phyloP scores from a whole-genome alignment of 2,797 vertebrate genomes.

The Pristis pectinata region DNA sequence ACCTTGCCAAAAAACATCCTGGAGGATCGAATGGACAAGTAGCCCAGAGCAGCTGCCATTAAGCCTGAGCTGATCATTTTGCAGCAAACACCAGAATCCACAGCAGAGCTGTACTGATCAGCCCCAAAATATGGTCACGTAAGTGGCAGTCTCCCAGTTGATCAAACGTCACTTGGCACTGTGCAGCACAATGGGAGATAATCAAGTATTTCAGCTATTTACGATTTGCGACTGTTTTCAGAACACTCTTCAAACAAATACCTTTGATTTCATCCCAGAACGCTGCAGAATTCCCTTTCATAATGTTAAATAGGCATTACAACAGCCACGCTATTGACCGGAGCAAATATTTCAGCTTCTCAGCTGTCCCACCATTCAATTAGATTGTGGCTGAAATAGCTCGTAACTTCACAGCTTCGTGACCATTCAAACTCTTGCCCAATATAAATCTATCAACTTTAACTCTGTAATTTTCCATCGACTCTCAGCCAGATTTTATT shows the following conservation, averaged over 20 bases:
- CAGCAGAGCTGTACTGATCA: not conserved
- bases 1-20: not conserved
- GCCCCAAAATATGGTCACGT: not conserved
- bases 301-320: not conserved
- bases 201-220: slow-evolving; percentile 12
- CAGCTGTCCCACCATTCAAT: not conserved
- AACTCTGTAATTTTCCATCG: not conserved
- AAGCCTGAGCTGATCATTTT: not conserved
- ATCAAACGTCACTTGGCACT: not conserved
- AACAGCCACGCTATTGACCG: no score
- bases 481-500: not conserved
- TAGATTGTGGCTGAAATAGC: no score
- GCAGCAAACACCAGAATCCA: not conserved
- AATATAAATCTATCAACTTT: not conserved
- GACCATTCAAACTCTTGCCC: not conserved
- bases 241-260: not conserved
- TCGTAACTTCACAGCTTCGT: not conserved
- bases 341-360: not conserved
- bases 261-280: not conserved
- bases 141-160: not conserved
- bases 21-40: not conserved
- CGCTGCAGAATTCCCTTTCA: not conserved
- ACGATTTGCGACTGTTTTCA: not conserved
- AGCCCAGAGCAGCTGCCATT: not conserved
- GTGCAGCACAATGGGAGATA: not conserved